Evolutionary conservation across 2,113 vertebrate genomes (phyloP), one percentile per base, ranked within the genome.

Genomic region (Rhinogobius similis): DNA sequence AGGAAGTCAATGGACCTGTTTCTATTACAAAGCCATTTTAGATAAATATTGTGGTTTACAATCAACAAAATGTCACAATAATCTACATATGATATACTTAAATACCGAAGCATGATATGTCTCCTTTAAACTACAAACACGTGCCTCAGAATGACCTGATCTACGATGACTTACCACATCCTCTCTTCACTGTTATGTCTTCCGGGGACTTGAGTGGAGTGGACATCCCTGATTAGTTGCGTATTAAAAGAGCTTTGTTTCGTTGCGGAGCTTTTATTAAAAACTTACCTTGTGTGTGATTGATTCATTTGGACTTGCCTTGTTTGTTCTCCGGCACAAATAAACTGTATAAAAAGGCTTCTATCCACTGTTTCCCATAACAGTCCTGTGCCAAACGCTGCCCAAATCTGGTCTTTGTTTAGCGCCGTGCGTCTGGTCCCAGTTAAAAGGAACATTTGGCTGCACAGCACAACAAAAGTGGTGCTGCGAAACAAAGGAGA

Each of bases 391-490:
- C 67, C 55, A 77, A 44, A 16, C n/a, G 3, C 52, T n/a, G 58
- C 24, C 1, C 11, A 52, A 39, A 53, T 62, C 63, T 68, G 66
- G 43, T 36, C 55, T 46, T 65, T 43, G 58, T 82, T 70, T 73
- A 39, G 59, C 71, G 59, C 32, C 10, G 38, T 65, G 3, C 68
- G 68, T 79, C 77, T 81, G 76, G 73, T 73, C 68, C 18, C 24
- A 78, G 68, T 83, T 72, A 72, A 55, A 9, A 18, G 27, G 24
- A 77, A 67, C 61, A 65, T 18, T 9, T 14, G 39, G 10, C 8
- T 12, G 65, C 76, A 23, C 76, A 27, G 53, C 20, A 63, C 36
- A n/a, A 53, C 9, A 36, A 68, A 18, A 67, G 14, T 44, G 26
- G 26, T 26, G 32, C 20, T 74, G 10, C 41, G 24, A 16, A 71